Percentiles rank a stretch among this genome's conserved stretches.
Conservation (phyloP, 2,113 vertebrate species). For the Amphilophus citrinellus region DNA sequence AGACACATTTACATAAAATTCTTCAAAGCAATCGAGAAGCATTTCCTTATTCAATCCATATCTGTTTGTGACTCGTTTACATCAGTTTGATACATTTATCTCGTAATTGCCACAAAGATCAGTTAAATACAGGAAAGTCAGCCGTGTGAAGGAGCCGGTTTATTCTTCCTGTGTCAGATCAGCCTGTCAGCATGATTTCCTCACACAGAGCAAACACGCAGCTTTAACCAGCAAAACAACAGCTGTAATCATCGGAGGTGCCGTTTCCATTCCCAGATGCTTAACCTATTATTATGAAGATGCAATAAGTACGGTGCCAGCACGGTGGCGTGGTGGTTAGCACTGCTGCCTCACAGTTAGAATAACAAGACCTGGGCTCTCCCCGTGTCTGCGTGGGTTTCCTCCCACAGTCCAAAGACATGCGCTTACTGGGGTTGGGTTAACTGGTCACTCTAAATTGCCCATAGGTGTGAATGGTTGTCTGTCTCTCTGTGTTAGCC, state of each 20-base stretch:
- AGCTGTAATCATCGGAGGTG: not conserved
- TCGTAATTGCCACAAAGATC: not conserved
- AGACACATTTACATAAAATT: not conserved
- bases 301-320: not conserved
- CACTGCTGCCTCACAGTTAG: too few relatives aligned
- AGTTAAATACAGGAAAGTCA: not conserved
- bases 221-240: not conserved
- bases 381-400: too few relatives aligned
- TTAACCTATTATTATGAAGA: not conserved
- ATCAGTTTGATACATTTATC: not conserved
- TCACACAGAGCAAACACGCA: not conserved
- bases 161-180: not conserved
- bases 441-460: too few relatives aligned
- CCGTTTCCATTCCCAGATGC: not conserved
- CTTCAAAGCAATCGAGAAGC: not conserved
- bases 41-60: not conserved
- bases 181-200: not conserved
- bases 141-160: not conserved
- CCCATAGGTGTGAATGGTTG: too few relatives aligned
- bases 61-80: not conserved
- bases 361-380: too few relatives aligned
- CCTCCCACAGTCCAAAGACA: too few relatives aligned
- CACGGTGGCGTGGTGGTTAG: too few relatives aligned
- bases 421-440: too few relatives aligned
- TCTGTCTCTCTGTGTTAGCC: too few relatives aligned